phyloP scores from a whole-genome alignment of 2,888 invertebrate genomes.

The Bimastos eiseni region DNA sequence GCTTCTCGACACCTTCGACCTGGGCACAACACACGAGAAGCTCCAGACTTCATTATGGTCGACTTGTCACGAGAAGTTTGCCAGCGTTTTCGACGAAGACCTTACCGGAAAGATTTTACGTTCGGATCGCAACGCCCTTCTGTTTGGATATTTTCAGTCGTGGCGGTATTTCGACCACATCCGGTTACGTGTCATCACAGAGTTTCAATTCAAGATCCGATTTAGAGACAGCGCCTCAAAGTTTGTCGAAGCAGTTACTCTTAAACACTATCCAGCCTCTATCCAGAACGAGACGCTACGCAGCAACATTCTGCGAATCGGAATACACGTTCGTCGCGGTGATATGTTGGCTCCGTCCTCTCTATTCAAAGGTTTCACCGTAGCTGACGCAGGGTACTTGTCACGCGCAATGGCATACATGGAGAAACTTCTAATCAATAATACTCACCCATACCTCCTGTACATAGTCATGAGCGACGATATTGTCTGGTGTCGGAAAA shows the following conservation, averaged over 20 bases:
- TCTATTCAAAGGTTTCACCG: not conserved
- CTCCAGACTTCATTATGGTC: not conserved
- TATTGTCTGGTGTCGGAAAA: not conserved
- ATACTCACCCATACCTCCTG: not conserved
- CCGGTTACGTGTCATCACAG: not conserved
- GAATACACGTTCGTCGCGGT: not conserved
- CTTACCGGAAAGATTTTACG: not conserved
- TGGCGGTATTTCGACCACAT: slow-evolving; percentile 24
- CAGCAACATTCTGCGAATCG: not conserved
- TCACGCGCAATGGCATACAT: not conserved
- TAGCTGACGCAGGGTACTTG: not conserved
- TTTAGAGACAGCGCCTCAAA: not conserved
- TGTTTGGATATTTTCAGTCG: slow-evolving; percentile 18
- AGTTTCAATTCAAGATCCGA: not conserved
- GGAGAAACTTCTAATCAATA: not conserved
- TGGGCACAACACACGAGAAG: not conserved
- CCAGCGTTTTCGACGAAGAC: not conserved
- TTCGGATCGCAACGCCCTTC: not conserved
- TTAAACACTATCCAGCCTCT: not conserved
- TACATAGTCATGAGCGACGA: slow-evolving; percentile 19
- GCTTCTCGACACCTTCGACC: not conserved
- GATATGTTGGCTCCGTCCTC: not conserved
- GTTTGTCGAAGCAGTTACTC: not conserved
- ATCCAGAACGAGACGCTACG: not conserved
- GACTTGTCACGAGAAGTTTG: not conserved